These are phyloP conservation scores for Syndactyla subalaris DNA, from an alignment of 2,797 vertebrate species.

Conservation along the genomic window DNA sequence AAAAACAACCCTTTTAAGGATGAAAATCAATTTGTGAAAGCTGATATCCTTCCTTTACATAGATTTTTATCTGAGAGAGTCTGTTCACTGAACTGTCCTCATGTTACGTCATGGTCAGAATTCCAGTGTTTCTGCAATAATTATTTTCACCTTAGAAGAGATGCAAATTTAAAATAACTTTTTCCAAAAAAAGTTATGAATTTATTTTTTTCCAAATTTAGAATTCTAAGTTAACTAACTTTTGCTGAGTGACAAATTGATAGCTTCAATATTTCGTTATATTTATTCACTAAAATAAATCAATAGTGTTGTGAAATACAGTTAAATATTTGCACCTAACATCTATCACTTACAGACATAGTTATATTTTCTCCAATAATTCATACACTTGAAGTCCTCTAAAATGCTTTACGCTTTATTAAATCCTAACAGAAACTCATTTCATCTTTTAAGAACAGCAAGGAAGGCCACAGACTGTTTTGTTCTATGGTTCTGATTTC, in stretches of 20 bases:
- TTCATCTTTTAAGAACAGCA: background rate
- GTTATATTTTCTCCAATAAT: background rate
- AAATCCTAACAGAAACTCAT: background rate
- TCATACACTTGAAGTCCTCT: background rate
- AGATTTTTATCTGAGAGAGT: background rate
- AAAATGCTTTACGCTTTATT: background rate
- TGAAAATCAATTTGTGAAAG: background rate
- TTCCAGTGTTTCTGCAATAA: background rate
- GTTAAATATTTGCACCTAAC: background rate
- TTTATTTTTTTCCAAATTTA: background rate
- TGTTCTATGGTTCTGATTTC: background rate
- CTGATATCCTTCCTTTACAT: background rate
- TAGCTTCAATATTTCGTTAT: background rate
- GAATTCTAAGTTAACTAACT: background rate
- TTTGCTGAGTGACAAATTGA: background rate
- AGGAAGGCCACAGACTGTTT: background rate
- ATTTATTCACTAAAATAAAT: background rate
- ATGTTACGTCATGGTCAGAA: rapidly evolving
- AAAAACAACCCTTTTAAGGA: background rate
- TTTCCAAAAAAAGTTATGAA: background rate
- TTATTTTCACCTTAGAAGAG: background rate
- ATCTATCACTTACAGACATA: background rate
- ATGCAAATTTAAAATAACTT: rapidly evolving
- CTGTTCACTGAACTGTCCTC: background rate
- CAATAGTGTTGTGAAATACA: background rate